Percentiles rank a stretch among this genome's conserved stretches.
These are phyloP conservation scores for Piezodorus guildinii DNA, from an alignment of 1,140 invertebrate species.

Conservation along the genomic window DNA sequence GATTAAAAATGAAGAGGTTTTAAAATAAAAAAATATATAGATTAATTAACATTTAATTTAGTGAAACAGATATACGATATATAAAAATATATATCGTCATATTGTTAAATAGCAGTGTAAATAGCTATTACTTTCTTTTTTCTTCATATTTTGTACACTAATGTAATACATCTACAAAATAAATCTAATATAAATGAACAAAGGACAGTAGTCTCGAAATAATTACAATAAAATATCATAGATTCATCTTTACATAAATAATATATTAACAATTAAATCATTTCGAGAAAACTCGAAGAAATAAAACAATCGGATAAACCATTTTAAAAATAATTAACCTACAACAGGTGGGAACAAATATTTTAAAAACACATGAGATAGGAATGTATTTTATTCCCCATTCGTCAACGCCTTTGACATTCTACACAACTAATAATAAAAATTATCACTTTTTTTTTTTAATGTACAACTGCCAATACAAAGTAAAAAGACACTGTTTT, in stretches of 20 bases:
- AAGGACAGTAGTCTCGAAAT: too few species aligned
- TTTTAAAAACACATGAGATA: not conserved
- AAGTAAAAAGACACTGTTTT: not conserved
- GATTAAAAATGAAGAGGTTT: too few species aligned
- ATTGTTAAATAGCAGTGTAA: too few species aligned
- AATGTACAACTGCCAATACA: constrained; percentile 1
- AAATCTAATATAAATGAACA: too few species aligned
- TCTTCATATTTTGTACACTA: too few species aligned
- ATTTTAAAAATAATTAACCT: constrained; percentile 4
- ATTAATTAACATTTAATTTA: constrained; percentile 14
- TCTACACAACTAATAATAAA: not conserved
- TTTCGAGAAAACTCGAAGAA: too few species aligned
- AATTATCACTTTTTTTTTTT: constrained; percentile 1
- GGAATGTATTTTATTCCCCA: constrained; percentile 6
- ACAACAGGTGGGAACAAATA: not conserved
- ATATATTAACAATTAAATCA: too few species aligned
- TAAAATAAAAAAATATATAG: not conserved
- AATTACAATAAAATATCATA: too few species aligned
- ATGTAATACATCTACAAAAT: too few species aligned
- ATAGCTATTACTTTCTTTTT: too few species aligned
- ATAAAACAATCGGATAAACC: not conserved
- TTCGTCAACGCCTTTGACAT: not conserved
- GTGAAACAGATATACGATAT: constrained; percentile 12
- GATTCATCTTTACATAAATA: too few species aligned
- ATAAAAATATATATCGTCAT: constrained; percentile 9